phyloP scores from a whole-genome alignment of 2,113 vertebrate species.

The Eudyptes chrysolophus region DNA sequence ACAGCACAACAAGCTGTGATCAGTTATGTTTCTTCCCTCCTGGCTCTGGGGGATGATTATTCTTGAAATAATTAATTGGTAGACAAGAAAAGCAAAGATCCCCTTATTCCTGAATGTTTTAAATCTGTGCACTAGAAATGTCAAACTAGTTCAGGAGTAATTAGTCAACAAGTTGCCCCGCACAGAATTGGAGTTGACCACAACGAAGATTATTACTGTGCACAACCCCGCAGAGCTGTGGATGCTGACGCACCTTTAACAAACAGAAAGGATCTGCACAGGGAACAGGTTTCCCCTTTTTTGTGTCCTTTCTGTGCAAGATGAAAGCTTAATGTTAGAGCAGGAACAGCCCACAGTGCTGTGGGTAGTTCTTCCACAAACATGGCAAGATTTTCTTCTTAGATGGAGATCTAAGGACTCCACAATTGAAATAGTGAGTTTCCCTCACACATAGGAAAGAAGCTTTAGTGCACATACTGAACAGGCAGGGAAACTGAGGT shows the following conservation, averaged over 20 bases:
- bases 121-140: not conserved
- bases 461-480: not conserved
- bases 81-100: not conserved
- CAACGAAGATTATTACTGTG: not conserved
- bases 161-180: not conserved
- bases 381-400: not conserved
- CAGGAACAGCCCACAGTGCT: not conserved
- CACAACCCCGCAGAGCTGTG: not conserved
- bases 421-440: not conserved
- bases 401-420: not conserved
- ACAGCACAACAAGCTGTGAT: not conserved
- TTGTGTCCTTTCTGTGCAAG: not conserved
- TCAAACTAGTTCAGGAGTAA: not conserved
- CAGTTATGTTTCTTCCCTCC: not conserved
- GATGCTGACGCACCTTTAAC: not conserved
- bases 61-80: conserved; percentile 1
- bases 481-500: not conserved
- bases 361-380: not conserved
- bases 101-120: not conserved
- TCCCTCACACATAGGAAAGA: not conserved
- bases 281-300: not conserved
- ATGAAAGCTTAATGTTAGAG: not conserved
- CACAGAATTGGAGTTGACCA: not conserved
- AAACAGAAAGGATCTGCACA: not conserved
- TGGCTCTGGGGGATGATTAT: not conserved